Evolutionary conservation across 2,797 vertebrate genomes (phyloP), one percentile per base, ranked within the genome.

Genomic region (Lagocephalus sceleratus): DNA sequence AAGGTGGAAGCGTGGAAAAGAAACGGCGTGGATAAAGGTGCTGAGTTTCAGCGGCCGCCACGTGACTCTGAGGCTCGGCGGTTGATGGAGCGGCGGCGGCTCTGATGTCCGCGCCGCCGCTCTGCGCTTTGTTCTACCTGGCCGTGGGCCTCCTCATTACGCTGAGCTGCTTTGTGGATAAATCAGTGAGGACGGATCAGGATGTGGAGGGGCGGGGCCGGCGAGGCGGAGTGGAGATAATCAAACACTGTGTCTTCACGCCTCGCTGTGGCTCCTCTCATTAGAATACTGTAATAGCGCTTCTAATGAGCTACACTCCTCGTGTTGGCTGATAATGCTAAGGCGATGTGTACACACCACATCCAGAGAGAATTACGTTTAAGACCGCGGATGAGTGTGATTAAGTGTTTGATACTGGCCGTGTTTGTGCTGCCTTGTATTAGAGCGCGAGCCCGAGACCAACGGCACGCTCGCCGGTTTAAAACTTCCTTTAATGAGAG

Each of bases 201-300:
- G 67, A 60, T 44, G 78, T 51, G 69, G 57, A 59, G 55, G 73
- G 73, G 66, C 6, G 73, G 68, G 69, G 74, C 52, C 56, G 23
- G 51, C 3, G 40, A 79, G 73, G 64, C 62, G 46, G 74, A 65
- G 71, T 47, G 71, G 63, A 79, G 71, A 75, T 78, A 74, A 81
- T 78, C 71, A 73, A 71, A 75, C 46, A 26, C 48, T 4, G 57
- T 44, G 66, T 61, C 71, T 57, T 63, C 67, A 59, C 29, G 66
- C 72, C 68, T 79, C 40, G n/a, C 65, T 54, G 56, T 52, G 60
- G 60, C 60, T 63, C 12, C 57, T 49, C 57, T 69, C 65, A 71
- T 76, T 82, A 75, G 38, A 73, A 64, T 59, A 59, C 45, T 40
- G 49, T 73, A 80, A 78, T 53, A 53, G 57, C 38, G 22, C 70